Evolutionary conservation across 2,888 invertebrate genomes (phyloP), one percentile per base, ranked within the genome.

Genomic region (Myopa tessellatipennis): DNA sequence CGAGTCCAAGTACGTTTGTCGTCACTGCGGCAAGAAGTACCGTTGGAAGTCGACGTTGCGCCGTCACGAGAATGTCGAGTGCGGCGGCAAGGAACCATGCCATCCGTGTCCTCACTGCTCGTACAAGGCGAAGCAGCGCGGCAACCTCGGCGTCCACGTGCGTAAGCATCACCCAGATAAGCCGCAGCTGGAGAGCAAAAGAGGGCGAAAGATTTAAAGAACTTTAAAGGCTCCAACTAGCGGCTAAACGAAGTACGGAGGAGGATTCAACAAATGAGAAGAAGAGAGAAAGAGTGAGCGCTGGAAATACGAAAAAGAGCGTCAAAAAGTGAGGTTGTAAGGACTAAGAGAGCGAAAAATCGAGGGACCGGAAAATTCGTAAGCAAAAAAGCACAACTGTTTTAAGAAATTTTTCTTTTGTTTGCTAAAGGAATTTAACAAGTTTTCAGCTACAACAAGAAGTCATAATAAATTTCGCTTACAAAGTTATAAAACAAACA

Each of bases 31-130:
- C 81, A 95, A 95, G 89, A 92, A 93, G 82, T 96, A 96, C 89
- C 92, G 95, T 84, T 95, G 95, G 95, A 95, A 94, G 90, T 95
- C 95, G 72, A 95, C 95, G 79, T 91, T 95, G 91, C 91, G 94
- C 14, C 92, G 95, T 5, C 95, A 95, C 90, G 95, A 95, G 89
- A 94, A 93, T 90, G 95, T 95, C 80, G 95, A 95, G 89, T 95
- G 95, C 89, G 94, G 95, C 67, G 95, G 95, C 81, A 95, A 95
- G 87, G 93, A 95, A 81, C 95, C 95, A 0, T 92, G 94, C 80
- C 95, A 95, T 90, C 94, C 94, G 81, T 95, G 95, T 85, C 94
- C 95, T 14, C 92, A 94, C 87, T 95, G 95, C 90, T 91, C 93
- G 36, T 94, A 94, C 90, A 91, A 92, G 84, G 95, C 95, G 80